Base-by-base conservation (phyloP, 2,888 invertebrate genomes). In the Tortrix viridana region DNA sequence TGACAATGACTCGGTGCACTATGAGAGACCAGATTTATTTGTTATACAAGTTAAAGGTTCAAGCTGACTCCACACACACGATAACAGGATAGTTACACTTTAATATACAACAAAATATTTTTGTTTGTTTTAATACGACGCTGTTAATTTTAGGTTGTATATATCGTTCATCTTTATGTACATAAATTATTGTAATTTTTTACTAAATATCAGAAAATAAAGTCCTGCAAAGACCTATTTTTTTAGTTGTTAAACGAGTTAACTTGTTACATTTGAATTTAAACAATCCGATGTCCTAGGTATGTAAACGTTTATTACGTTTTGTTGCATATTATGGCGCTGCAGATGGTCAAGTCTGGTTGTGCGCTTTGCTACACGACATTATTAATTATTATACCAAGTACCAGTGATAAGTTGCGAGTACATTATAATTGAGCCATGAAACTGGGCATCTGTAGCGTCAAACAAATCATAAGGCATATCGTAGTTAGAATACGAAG, bases 171-270 rank as follows among this genome's bases (percentile, higher is more conserved):
- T 62, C 62, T 57, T 58, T 85, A 80, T 88, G 87, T 89, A 88
- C 79, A 88, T 89, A 86, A 81, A 84, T 88, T 81, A 81, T 81
- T 88, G 86, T 89, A 85, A 89, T 87, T 89, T 89, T 89, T 87
- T 88, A 89, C 86, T 89, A 88, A 88, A 89, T 87, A 85, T 80
- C 72, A 77, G 72, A 82, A 84, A 89, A 89, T 88, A 87, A 89
- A 89, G 81, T 88, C 88, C 85, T 89, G 80, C 80, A 82, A 77
- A 76, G 77, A 74, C 67, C 69, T 67, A 69, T 75, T 71, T 77
- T 81, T 85, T 86, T 75, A 75, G 76, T 82, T 76, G 55, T 60
- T 49, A 41, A 57, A 52, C 26, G 56, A 22, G 16, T 12, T 47
- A 20, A 52, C 32, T 43, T 55, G 38, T 44, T 26, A 44, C 23